Base-by-base conservation (phyloP, 2,888 invertebrate species). In the Lepidocyrtoides sp. region DNA sequence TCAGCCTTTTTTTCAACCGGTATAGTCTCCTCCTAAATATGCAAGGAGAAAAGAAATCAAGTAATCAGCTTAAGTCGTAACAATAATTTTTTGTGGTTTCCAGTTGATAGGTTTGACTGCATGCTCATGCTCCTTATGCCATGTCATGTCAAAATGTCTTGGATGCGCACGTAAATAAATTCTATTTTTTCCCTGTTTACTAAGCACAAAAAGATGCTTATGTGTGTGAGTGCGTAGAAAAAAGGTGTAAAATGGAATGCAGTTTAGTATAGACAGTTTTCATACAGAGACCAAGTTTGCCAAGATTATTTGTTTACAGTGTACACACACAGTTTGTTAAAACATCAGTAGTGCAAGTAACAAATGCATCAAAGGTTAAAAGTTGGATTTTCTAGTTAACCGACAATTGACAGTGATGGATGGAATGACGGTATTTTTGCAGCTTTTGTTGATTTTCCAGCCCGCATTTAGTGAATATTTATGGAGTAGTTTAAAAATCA, bases 371-470 rank as follows among this genome's bases (percentile, higher is more conserved):
- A 60, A 60, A 77, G 51, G 77, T 77, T 77, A 51, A 2, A 20
- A 54, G 41, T 14, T 32, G 60, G 8, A 10, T 54, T 20, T 57
- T 57, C 81, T 57, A 81, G 57, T 81, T 81, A 81, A 23, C 81
- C 60, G 60, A 81, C 81, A 81, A 81, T 57, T 81, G 81, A 81
- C 81, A 81, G 57, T 81, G 81, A 81, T 81, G 81, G 81, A 81
- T 81, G 81, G 60, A 81, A 81, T 60, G 81, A 36, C 32, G 41
- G 81, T 81, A 81, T 81, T 81, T 60, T 81, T 81, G 60, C 81
- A 81, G 81, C 81, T 81, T 79, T 81, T 81, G 57, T 81, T 57
- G 57, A 79, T 36, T 60, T 81, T 81, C 41, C 41, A 60, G 20
- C 36, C 81, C 81, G 60, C 81, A 60, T 81, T n/a, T 81, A 60